These are phyloP conservation scores for Pseudochaenichthys georgianus DNA, from an alignment of 2,797 vertebrate species.

Conservation along the genomic window DNA sequence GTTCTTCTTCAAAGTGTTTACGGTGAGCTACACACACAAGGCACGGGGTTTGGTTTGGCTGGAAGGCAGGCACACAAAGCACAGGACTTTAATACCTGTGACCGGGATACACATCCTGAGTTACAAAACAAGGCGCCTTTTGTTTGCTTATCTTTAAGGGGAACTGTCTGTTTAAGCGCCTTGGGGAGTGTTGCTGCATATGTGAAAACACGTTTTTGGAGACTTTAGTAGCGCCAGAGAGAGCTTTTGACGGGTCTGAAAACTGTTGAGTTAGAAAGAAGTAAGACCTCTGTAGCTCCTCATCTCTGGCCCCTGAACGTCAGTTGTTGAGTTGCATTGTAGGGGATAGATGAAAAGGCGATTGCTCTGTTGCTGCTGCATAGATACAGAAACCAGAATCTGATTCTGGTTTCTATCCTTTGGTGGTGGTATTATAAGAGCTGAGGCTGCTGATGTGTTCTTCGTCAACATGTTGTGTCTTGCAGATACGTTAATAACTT, in stretches of 20 bases:
- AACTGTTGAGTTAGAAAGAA: not conserved
- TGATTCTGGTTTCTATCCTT: not conserved
- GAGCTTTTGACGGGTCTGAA: no score
- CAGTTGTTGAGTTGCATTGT: not conserved
- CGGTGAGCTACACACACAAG: not conserved
- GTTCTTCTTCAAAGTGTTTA: not conserved
- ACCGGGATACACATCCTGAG: not conserved
- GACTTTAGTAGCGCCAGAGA: not conserved
- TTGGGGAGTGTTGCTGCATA: not conserved
- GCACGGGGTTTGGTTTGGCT: not conserved
- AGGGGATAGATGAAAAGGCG: not conserved
- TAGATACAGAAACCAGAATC: not conserved
- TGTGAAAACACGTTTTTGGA: not conserved
- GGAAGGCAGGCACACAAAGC: fast-evolving
- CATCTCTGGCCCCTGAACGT: not conserved
- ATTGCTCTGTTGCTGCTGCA: not conserved
- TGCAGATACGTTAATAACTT: not conserved
- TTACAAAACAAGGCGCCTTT: not conserved
- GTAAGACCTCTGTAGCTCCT: not conserved
- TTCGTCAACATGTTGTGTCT: not conserved
- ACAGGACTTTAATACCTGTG: not conserved
- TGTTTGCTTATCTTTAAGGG: not conserved
- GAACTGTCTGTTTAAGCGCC: not conserved
- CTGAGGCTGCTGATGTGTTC: not conserved
- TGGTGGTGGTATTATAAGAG: not conserved